A percentile compares a stretch with the other conserved stretches of the same genome.
Evolutionary conservation across 2,888 invertebrate genomes (phyloP).

Genomic region (Brachyptera risi): DNA sequence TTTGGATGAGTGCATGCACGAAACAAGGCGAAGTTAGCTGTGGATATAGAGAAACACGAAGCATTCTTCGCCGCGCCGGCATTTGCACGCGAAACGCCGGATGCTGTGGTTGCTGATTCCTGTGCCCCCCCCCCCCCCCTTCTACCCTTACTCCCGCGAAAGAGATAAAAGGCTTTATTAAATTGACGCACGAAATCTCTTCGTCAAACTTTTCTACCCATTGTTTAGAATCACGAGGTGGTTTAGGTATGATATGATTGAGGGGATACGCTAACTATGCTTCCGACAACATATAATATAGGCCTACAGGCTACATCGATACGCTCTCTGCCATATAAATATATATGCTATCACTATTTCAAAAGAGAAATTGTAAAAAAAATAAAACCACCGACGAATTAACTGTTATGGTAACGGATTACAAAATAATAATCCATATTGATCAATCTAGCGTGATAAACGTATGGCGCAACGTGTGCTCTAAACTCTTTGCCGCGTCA

Average conservation of each 20-base stretch:
- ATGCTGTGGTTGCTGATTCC: no score
- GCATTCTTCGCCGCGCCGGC: no score
- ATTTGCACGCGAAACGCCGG: no score
- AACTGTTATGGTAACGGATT: neutral
- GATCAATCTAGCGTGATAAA: neutral
- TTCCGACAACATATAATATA: no score
- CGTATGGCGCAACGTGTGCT: neutral
- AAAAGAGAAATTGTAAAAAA: neutral
- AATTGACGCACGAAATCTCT: conserved; percentile 5
- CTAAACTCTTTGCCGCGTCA: neutral
- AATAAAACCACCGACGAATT: neutral
- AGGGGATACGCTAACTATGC: neutral
- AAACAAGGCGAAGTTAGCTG: no score
- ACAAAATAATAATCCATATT: neutral
- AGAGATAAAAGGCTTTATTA: conserved; percentile 11
- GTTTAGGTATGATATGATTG: neutral
- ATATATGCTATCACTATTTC: neutral
- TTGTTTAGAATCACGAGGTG: neutral
- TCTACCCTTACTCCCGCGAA: no score
- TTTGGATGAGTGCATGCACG: no score
- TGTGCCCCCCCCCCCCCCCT: no score
- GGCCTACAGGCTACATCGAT: no score
- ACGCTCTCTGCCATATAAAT: no score
- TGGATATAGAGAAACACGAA: no score
- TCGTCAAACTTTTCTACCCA: neutral